phyloP scores from a whole-genome alignment of 2,888 invertebrate species.

The Cheilosia impressa region DNA sequence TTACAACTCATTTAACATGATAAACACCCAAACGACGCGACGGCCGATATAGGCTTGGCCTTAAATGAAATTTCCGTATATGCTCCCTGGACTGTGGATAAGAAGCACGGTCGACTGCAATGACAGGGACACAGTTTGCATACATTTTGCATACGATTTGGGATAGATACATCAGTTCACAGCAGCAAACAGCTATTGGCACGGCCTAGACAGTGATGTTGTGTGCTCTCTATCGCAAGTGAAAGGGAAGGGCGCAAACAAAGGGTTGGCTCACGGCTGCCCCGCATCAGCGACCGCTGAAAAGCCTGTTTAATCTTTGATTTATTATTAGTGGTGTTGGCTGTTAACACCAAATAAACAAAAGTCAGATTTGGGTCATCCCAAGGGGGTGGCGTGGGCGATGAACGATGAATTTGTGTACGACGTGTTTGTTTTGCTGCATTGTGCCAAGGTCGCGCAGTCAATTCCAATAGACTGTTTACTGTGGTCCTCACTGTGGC shows the following conservation, averaged over 20 bases:
- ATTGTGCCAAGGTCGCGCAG: too few species aligned
- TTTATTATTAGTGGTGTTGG: conserved; percentile 1
- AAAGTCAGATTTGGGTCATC: too few species aligned
- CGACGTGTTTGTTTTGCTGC: too few species aligned
- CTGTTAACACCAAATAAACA: too few species aligned
- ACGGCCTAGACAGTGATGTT: not conserved
- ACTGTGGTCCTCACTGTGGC: too few species aligned
- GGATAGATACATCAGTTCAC: conserved; percentile 1
- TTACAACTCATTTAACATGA: conserved; percentile 74
- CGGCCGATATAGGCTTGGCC: conserved; percentile 51
- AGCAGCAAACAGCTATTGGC: conserved; percentile 10
- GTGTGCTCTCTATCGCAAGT: not conserved
- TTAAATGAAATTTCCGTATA: conserved; percentile 57
- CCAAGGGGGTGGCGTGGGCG: too few species aligned
- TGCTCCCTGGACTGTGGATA: conserved; percentile 17
- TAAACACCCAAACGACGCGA: conserved; percentile 49
- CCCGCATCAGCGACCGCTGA: not conserved
- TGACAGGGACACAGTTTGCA: conserved; percentile 29
- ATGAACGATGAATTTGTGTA: too few species aligned
- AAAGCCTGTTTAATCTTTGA: not conserved
- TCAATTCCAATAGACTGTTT: too few species aligned
- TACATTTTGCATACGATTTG: conserved; percentile 43
- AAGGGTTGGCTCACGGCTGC: not conserved
- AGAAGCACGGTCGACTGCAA: conserved; percentile 21
- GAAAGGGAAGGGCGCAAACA: not conserved